phyloP scores from a whole-genome alignment of 2,797 vertebrate genomes.

The Anomalospiza imberbis region DNA sequence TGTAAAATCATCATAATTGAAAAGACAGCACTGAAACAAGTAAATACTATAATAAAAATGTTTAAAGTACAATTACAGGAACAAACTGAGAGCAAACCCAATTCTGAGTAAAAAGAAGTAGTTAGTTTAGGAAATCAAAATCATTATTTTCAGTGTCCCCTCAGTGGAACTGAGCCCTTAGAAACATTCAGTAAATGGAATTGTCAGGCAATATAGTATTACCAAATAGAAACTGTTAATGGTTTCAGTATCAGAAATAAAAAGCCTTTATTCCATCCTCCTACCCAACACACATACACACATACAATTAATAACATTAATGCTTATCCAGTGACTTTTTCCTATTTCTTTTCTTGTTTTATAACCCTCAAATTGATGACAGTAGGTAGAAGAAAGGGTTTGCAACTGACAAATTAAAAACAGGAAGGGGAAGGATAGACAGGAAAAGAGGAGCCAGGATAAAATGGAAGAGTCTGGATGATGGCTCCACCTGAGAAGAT shows the following conservation, averaged over 20 bases:
- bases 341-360: neutral
- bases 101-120: slow-evolving; percentile 43
- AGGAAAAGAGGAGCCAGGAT: neutral
- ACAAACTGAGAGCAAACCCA: slow-evolving; percentile 27
- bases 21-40: slow-evolving; percentile 21
- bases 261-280: neutral
- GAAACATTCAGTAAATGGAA: neutral
- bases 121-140: slow-evolving; percentile 21
- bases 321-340: neutral
- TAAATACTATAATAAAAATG: neutral
- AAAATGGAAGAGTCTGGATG: neutral
- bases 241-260: neutral
- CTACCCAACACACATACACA: neutral
- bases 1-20: slow-evolving; percentile 39
- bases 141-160: neutral
- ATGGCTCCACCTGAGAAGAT: neutral
- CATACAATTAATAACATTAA: neutral
- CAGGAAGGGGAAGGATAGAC: neutral
- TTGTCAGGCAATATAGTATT: neutral
- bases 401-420: neutral
- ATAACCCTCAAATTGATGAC: neutral
- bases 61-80: slow-evolving; percentile 30
- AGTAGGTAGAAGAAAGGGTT: neutral
- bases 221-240: neutral
- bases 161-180: neutral